A percentile compares a stretch with the other conserved stretches of the same genome.
Conservation (phyloP, 2,888 invertebrate genomes). For the Herminia tarsipennalis region DNA sequence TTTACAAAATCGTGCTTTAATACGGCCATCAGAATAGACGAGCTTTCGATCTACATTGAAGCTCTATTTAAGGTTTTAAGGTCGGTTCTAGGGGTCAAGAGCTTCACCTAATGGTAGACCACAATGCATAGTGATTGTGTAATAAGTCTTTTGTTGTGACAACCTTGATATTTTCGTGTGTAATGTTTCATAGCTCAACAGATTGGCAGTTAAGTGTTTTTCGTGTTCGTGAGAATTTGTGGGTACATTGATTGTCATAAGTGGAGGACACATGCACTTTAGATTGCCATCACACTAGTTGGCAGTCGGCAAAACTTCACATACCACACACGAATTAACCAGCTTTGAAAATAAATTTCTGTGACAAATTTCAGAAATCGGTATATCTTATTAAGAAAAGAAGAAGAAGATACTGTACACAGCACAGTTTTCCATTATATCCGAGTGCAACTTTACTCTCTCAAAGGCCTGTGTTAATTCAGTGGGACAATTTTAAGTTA, state of each 20-base stretch:
- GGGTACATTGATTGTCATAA: constrained; percentile 7
- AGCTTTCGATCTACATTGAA: constrained; percentile 31
- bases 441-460: too few species aligned
- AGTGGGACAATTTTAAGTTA: too few species aligned
- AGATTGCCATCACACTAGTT: too few species aligned
- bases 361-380: too few species aligned
- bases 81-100: constrained; percentile 37
- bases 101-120: constrained; percentile 31
- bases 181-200: constrained; percentile 25
- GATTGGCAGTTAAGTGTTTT: constrained; percentile 27
- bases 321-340: too few species aligned
- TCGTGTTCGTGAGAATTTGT: constrained; percentile 9
- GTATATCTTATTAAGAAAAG: too few species aligned
- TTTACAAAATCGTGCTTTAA: constrained; percentile 26
- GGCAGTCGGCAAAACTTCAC: too few species aligned
- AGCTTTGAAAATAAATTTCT: too few species aligned
- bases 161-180: constrained; percentile 42
- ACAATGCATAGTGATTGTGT: constrained; percentile 38
- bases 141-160: constrained; percentile 33
- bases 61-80: constrained; percentile 33
- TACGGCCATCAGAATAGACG: constrained; percentile 16
- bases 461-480: too few species aligned
- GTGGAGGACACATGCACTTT: constrained; percentile 1
- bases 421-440: too few species aligned
- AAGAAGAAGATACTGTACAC: too few species aligned